A percentile compares a stretch with the other conserved stretches of the same genome.
These are phyloP conservation scores for Epizoanthus illoricatus DNA, from an alignment of 92 coral and sea anemone genomes.

Conservation along the genomic window DNA sequence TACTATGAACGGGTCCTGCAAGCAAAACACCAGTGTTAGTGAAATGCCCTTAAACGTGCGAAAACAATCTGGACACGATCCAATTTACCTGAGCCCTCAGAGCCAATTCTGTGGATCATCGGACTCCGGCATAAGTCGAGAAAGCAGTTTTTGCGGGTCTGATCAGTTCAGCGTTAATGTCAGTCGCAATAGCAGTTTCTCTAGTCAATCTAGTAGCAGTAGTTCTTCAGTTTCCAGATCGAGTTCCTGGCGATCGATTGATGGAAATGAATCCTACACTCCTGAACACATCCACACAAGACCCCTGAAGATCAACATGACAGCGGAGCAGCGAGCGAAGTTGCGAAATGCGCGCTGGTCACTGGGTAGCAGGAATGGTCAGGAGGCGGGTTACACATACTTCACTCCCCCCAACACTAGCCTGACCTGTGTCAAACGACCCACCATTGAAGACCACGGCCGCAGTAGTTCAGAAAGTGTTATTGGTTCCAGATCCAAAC, in stretches of 20 bases:
- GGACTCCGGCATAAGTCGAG: conserved; percentile 57
- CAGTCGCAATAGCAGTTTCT: conserved; percentile 86
- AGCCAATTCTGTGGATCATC: conserved; percentile 10
- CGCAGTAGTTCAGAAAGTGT: conserved; percentile 60
- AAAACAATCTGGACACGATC: conserved; percentile 1
- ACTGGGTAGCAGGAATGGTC: conserved; percentile 19
- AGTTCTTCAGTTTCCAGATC: conserved; percentile 52
- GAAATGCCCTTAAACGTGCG: conserved; percentile 17
- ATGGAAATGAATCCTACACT: conserved; percentile 20
- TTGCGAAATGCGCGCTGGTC: conserved; percentile 50
- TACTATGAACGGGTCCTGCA: conserved; percentile 14
- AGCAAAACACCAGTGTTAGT: background rate
- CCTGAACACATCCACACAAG: conserved; percentile 6
- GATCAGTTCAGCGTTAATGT: conserved; percentile 61
- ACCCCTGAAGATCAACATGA: conserved; percentile 16
- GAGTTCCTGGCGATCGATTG: conserved; percentile 54
- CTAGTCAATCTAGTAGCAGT: conserved; percentile 67
- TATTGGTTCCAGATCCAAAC: conserved; percentile 16
- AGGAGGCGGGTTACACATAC: background rate
- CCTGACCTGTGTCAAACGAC: conserved; percentile 27
- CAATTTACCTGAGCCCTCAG: background rate
- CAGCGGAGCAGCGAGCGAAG: conserved; percentile 47
- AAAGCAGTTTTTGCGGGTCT: conserved; percentile 69
- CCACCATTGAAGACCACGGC: conserved; percentile 46
- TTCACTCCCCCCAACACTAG: conserved; percentile 7